Base-by-base conservation (phyloP, 2,888 invertebrate species). In the Zaprionus lineosus region DNA sequence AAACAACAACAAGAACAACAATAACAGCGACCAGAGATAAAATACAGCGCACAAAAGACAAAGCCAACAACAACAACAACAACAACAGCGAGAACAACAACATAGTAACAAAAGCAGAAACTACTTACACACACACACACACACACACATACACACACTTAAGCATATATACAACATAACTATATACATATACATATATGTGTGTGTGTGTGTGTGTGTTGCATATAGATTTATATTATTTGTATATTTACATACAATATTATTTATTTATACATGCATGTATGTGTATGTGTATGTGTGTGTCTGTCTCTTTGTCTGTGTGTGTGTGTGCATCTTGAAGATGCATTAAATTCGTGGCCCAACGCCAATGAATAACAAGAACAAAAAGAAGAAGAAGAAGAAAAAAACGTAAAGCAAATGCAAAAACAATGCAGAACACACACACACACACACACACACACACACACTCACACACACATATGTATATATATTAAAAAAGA, bases 341-440 rank as follows among this genome's bases (percentile, higher is more conserved):
- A 77, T 83, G 84, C 81, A 83, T 81, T 81, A 67, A 81, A 70
- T 78, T 75, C 67, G 70, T 83, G 81, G 84, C 74, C 69, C 16
- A 59, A 16, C 51, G 83, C 75, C 78, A 77, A 44, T 33, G n/a
- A 65, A 52, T 51, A 61, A 52, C 40, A 44, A 71, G 39, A 56
- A 47, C 8, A 34, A n/a, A 33, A 65, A 50, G 51, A 61, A 48
- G 37, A 44, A 71, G 34, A 57, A 44, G 6, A 34, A 31, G 29
- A 51, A 24, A 36, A 31, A 39, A 51, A 64, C 62, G 34, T 59
- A 79, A 75, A 48, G 67, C 58, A 69, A 57, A 41, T 61, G 62
- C 37, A 72, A 46, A 55, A 43, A 51, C 33, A 55, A 53, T 50
- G 44, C 29, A 55, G n/a, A 53, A 11, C 21, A 37, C 19, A n/a